A percentile compares a stretch with the other conserved stretches of the same genome.
Conservation (phyloP, 2,888 invertebrate genomes). For the Nymphalis c-album region DNA sequence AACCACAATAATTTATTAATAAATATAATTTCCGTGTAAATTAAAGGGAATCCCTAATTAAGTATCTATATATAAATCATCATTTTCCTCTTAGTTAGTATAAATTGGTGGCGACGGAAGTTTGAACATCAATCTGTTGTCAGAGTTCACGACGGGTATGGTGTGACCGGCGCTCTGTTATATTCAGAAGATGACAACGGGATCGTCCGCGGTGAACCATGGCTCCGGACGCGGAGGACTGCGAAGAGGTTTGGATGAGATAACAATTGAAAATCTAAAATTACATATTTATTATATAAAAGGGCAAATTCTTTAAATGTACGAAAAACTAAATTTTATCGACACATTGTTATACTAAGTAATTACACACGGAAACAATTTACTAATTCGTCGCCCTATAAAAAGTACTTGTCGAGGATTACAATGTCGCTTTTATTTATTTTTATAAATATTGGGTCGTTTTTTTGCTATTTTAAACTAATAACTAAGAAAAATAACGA, state of each 20-base stretch:
- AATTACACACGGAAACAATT: no score
- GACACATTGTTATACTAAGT: no score
- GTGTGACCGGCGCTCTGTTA: conserved; percentile 32
- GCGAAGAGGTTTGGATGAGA: conserved; percentile 48
- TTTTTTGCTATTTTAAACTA: no score
- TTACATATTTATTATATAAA: no score
- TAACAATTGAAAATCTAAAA: not conserved
- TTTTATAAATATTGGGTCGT: no score
- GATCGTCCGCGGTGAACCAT: conserved; percentile 44
- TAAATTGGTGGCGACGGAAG: conserved; percentile 32
- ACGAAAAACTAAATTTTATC: no score
- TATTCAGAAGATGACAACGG: conserved; percentile 44
- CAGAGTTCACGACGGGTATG: conserved; percentile 39
- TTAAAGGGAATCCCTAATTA: conserved; percentile 45
- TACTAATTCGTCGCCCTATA: no score
- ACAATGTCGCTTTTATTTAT: no score
- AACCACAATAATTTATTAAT: conserved; percentile 41
- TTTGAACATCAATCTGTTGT: conserved; percentile 39
- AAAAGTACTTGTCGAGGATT: no score
- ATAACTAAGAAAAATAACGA: not conserved
- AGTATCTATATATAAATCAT: conserved; percentile 24
- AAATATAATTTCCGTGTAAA: conserved; percentile 36
- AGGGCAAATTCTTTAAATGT: no score
- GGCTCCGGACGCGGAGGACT: conserved; percentile 61
- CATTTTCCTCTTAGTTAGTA: conserved; percentile 42